Evolutionary conservation across 2,113 vertebrate genomes (phyloP).

Genomic region (Pleuronectes platessa): DNA sequence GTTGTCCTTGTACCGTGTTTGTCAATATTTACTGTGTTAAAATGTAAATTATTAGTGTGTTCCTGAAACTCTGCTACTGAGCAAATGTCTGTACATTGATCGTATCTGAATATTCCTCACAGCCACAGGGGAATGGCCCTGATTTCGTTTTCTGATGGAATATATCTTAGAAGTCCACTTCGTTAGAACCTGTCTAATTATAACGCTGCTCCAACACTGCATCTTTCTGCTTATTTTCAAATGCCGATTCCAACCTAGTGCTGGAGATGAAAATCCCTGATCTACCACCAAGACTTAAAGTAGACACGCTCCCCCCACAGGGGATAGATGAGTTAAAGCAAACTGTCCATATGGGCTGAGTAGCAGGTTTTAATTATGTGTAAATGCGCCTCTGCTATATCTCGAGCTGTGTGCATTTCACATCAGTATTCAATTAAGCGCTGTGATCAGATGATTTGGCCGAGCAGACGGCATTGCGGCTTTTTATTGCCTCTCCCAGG

Average conservation of each 20-base stretch:
- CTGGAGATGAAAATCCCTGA: conserved; percentile 51
- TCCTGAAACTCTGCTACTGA: conserved; percentile 4
- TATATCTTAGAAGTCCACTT: conserved; percentile 3
- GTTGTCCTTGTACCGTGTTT: conserved; percentile 23
- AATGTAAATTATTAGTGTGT: conserved; percentile 19
- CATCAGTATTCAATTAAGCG: conserved; percentile 72
- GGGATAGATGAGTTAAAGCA: conserved; percentile 58
- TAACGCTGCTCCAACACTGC: background rate
- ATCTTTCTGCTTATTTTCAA: conserved; percentile 17
- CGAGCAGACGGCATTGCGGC: conserved; percentile 57
- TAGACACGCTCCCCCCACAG: conserved; percentile 26
- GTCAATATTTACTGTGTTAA: conserved; percentile 12
- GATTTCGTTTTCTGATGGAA: conserved; percentile 34
- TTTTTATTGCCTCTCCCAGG: conserved; percentile 33
- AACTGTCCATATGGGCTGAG: conserved; percentile 65
- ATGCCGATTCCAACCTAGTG: conserved; percentile 31
- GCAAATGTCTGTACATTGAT: background rate
- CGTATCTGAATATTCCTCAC: background rate
- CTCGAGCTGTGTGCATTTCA: conserved; percentile 55
- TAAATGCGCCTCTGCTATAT: conserved; percentile 49
- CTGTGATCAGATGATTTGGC: conserved; percentile 64
- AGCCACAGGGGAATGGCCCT: background rate
- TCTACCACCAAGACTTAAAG: conserved; percentile 45
- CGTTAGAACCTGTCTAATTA: conserved; percentile 31
- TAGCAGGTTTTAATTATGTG: conserved; percentile 68